These are phyloP conservation scores for Psylliodes chrysocephalus DNA, from an alignment of 2,888 invertebrate genomes.

Conservation along the genomic window DNA sequence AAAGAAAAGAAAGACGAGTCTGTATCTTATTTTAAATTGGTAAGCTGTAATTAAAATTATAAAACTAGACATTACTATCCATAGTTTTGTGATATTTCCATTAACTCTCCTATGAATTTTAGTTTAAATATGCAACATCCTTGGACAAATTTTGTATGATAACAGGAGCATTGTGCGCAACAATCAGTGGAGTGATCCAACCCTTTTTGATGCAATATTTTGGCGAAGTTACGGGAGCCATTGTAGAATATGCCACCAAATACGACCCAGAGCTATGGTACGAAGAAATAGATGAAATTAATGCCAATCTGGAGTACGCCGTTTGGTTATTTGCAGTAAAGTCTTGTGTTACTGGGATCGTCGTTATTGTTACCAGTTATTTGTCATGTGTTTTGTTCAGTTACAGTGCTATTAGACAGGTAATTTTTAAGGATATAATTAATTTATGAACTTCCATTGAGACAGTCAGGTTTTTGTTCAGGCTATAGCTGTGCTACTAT, in stretches of 20 bases:
- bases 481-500: no score
- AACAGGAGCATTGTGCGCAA: constrained; percentile 69
- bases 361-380: constrained; percentile 71
- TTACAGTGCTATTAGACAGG: constrained; percentile 75
- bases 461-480: no score
- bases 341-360: constrained; percentile 69
- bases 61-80: no score
- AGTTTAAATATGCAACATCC: constrained; percentile 73
- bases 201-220: constrained; percentile 75
- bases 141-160: constrained; percentile 69
- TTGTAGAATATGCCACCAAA: constrained; percentile 65
- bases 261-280: constrained; percentile 33
- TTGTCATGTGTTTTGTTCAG: constrained; percentile 74
- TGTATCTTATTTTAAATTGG: neutral
- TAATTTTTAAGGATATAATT: no score
- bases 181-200: constrained; percentile 70
- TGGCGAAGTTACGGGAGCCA: constrained; percentile 71
- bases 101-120: constrained; percentile 52
- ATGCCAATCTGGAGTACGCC: constrained; percentile 64
- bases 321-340: constrained; percentile 69
- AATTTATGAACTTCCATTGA: no score
- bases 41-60: neutral
- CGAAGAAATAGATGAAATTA: constrained; percentile 43
- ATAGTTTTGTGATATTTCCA: no score
- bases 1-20: neutral